Percentiles rank a stretch among this genome's conserved stretches.
phyloP scores from a whole-genome alignment of 1,140 invertebrate species.

The Pantala flavescens region DNA sequence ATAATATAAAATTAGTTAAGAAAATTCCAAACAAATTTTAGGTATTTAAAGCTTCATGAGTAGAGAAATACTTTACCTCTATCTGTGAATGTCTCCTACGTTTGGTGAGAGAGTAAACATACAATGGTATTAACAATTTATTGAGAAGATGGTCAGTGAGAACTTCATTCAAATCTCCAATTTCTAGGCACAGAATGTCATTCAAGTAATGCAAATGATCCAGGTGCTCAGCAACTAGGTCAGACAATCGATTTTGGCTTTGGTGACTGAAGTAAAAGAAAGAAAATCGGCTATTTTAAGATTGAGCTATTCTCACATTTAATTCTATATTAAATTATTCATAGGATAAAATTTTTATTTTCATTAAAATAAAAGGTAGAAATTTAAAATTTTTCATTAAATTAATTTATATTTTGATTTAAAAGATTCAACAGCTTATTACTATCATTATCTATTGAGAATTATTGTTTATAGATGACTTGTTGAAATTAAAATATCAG shows the following conservation, averaged over 20 bases:
- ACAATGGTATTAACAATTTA: constrained; percentile 85
- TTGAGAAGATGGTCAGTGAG: constrained; percentile 91
- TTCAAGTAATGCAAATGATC: constrained; percentile 98
- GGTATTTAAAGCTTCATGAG: too few relatives aligned
- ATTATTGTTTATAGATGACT: too few relatives aligned
- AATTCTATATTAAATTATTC: neutral
- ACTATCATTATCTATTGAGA: too few relatives aligned
- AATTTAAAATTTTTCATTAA: too few relatives aligned
- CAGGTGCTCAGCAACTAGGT: constrained; percentile 93
- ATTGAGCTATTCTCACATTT: neutral
- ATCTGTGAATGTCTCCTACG: constrained; percentile 32
- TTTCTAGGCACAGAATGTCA: constrained; percentile 88
- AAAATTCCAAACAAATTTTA: too few relatives aligned
- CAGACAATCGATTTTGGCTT: constrained; percentile 80
- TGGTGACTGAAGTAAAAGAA: constrained; percentile 59
- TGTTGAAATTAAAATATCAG: too few relatives aligned
- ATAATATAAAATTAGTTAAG: too few relatives aligned
- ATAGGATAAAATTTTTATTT: neutral
- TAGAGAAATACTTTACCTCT: constrained; percentile 32
- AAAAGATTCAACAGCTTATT: too few relatives aligned
- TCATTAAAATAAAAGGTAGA: too few relatives aligned
- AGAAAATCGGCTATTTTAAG: too few relatives aligned
- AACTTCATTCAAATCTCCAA: constrained; percentile 87
- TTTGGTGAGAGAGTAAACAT: constrained; percentile 76
- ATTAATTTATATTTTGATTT: too few relatives aligned